phyloP scores from a whole-genome alignment of 1,140 invertebrate species.

The Cydia strobilella region DNA sequence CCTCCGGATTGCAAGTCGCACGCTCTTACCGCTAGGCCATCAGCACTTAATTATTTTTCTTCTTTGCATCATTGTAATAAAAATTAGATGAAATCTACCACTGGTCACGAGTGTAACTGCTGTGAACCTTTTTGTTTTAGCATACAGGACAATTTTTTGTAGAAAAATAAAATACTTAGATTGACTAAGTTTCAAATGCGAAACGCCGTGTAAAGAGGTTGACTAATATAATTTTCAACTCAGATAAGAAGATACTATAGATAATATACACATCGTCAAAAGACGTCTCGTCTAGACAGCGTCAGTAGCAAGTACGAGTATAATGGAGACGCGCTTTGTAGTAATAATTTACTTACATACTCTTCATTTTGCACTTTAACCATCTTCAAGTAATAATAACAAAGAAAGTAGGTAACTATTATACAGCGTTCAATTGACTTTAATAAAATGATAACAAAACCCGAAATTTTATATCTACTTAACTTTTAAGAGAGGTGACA shows the following conservation, averaged over 20 bases:
- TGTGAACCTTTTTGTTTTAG: too few relatives aligned
- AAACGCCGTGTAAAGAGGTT: not conserved
- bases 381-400: not conserved
- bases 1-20: too few relatives aligned
- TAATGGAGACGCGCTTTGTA: slow-evolving; percentile 7
- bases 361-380: not conserved
- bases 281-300: not conserved
- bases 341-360: slow-evolving; percentile 8
- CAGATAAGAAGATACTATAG: not conserved
- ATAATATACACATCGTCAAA: not conserved
- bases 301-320: not conserved
- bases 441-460: slow-evolving; percentile 12
- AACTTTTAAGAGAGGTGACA: slow-evolving; percentile 4
- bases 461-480: not conserved
- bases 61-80: too few relatives aligned
- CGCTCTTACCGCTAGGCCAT: too few relatives aligned
- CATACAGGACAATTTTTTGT: too few relatives aligned
- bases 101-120: too few relatives aligned
- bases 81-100: too few relatives aligned
- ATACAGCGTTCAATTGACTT: not conserved
- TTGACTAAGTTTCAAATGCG: too few relatives aligned
- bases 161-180: too few relatives aligned
- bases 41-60: too few relatives aligned
- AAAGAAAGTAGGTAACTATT: not conserved
- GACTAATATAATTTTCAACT: not conserved